Evolutionary conservation across 1,140 invertebrate species (phyloP).

Genomic region (Eubasilissa regina): DNA sequence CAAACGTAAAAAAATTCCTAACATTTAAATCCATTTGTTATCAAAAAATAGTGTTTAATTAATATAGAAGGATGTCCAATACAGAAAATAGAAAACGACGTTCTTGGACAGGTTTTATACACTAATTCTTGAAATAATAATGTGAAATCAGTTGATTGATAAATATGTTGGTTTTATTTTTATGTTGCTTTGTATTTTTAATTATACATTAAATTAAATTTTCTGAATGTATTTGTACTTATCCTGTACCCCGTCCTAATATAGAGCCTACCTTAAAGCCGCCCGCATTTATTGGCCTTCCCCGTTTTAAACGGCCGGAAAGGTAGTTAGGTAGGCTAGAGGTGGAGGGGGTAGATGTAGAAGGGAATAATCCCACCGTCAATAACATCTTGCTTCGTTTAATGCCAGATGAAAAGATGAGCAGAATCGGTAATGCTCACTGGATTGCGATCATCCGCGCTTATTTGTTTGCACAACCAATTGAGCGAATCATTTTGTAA

Average conservation of each 20-base stretch:
- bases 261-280: constrained; percentile 28
- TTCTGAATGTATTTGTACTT: not conserved
- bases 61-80: no score
- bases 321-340: not conserved
- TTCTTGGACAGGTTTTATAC: no score
- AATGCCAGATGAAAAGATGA: constrained; percentile 29
- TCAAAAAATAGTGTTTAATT: no score
- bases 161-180: no score
- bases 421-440: not conserved
- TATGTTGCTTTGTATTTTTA: not conserved
- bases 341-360: not conserved
- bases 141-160: no score
- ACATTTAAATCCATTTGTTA: no score
- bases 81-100: no score
- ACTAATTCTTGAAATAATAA: no score
- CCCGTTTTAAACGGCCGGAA: constrained; percentile 24
- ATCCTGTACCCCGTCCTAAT: constrained; percentile 20
- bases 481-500: constrained; percentile 15
- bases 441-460: constrained; percentile 10
- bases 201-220: not conserved
- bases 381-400: constrained; percentile 33
- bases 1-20: no score
- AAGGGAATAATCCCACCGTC: constrained; percentile 24
- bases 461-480: constrained; percentile 16
- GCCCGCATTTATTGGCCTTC: constrained; percentile 27